Evolutionary conservation across 2,888 invertebrate species (phyloP), one percentile per base, ranked within the genome.

Genomic region (Tinea pellionella): DNA sequence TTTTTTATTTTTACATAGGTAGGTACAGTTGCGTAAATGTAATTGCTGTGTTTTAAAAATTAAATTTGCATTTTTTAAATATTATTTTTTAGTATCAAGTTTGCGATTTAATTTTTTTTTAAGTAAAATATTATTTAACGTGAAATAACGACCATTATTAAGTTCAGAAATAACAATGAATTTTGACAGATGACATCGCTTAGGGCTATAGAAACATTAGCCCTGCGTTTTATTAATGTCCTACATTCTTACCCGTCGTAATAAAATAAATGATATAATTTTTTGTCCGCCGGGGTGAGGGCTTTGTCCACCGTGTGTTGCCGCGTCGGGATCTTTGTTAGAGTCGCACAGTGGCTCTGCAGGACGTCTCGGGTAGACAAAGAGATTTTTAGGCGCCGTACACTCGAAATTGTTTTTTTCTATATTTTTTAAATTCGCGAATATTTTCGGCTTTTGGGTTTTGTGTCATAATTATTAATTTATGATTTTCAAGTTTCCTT

Each of bases 391-490:
- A 79, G 86, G 86, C 86, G 86, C 86, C 86, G 81, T 78, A 75
- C 75, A 77, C 66, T 53, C 18, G 53, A 53, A 64, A 75, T 65
- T 60, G 68, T 65, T 65, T 64, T 63, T 61, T 65, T 66, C 8
- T 8, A 57, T 57, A n/a, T 15, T 65, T 64, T 63, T 63, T 61
- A 15, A 57, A 57, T 57, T 57, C 57, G 57, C 57, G 57, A 57
- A 57, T 57, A 32, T 57, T 57, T 13, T 32, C 19, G 32, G 11
- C 53, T 12, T 24, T 53, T n/a, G 47, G 66, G 69, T 72, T 75
- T 76, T 78, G 80, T 84, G 80, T 85, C 81, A 86, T 84, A 86
- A 86, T 87, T 82, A 83, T 82, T 86, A 84, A 86, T 86, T 83
- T 86, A 86, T 86, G 71, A 78, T 73, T 80, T 78, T 84, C 78